Base-by-base conservation (phyloP, 2,113 vertebrate species). In the Urocolius indicus region DNA sequence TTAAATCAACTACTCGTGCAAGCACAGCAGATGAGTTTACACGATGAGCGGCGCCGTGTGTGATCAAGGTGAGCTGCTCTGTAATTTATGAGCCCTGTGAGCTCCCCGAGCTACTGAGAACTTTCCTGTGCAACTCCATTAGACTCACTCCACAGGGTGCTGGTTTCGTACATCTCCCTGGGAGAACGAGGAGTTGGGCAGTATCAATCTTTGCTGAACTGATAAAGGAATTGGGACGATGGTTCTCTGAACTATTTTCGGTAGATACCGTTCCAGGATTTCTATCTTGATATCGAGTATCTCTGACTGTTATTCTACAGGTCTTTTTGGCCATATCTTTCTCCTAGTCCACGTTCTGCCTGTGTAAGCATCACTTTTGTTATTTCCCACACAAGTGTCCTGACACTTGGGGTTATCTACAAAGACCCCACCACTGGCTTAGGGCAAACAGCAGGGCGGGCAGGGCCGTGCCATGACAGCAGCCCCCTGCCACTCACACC, bases 1-100 rank as follows among this genome's bases (percentile, higher is more conserved):
- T 96, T 96, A 97, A 94, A 97, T 96, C 95, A 96, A 86, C 95
- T 75, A 38, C 93, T 96, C 88, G 22, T 90, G 95, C 93, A 94
- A 96, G 92, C 95, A 59, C 92, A 93, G 92, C 96, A 96, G 95
- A 97, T 93, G 92, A 96, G 93, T 81, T 96, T 96, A 97, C 93
- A 96, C 88, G 94, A 94, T 96, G 96, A 95, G 95, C 95, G 93
- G 92, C 10, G 90, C 95, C 81, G 96, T 90, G 92, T 86, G 71
- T 90, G 95, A 97, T 95, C 93, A 95, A 94, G 79, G 82, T 77
- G 94, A 96, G 93, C 90, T 90, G 95, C 73, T 94, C 95, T 58
- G n/a, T 71, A 95, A 95, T 95, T 96, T 92, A 90, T 11, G 86
- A 94, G 92, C 27, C 54, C 94, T 46, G 58, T 0, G 16, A 0